A percentile compares a stretch with the other conserved stretches of the same genome.
Conservation (phyloP, 1,140 invertebrate species). For the Kradibia gibbosae region DNA sequence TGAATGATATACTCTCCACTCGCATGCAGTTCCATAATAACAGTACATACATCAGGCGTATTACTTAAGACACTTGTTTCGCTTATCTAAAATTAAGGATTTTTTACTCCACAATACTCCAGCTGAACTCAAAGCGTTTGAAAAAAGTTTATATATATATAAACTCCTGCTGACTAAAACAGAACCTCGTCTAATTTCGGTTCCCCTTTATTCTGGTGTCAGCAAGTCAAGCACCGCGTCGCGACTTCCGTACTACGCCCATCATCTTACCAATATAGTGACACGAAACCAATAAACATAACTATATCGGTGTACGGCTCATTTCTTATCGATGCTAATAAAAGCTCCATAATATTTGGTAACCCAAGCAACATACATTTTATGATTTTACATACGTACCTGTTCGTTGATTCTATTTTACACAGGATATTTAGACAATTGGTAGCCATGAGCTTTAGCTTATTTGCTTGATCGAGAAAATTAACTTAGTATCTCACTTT, state of each 20-base stretch:
- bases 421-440: no score
- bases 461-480: no score
- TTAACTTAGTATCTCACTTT: no score
- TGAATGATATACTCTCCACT: no score
- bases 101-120: background rate
- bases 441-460: no score
- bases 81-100: background rate
- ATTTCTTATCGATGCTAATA: background rate
- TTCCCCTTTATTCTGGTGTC: conserved; percentile 14
- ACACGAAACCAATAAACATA: background rate
- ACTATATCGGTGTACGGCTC: background rate
- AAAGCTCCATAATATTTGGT: background rate
- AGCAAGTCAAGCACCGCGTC: background rate
- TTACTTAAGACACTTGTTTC: no score
- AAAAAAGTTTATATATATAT: background rate
- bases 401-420: no score
- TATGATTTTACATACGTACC: no score
- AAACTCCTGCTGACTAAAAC: background rate
- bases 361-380: no score
- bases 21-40: no score
- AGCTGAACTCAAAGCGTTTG: background rate
- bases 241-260: background rate
- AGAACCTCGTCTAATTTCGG: conserved; percentile 1
- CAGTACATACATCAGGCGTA: no score
- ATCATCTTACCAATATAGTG: background rate